Evolutionary conservation across 2,797 vertebrate genomes (phyloP).

Genomic region (Sparus aurata): DNA sequence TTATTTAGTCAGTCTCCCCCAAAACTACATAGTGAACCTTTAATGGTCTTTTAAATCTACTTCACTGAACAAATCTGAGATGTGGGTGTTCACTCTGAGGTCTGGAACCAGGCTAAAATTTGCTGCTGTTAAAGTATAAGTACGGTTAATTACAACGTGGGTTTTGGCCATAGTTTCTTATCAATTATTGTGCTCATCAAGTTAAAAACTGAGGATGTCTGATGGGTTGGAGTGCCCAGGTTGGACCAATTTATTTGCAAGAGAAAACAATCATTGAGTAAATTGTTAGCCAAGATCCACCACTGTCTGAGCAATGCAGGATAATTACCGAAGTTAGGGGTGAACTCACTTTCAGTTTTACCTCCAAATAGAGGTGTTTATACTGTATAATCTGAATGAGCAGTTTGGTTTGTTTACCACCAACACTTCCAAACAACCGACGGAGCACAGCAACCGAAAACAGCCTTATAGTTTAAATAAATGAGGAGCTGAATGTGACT

Average conservation of each 20-base stretch:
- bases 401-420: not conserved
- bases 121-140: not conserved
- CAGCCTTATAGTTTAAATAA: conserved; percentile 8
- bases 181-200: not conserved
- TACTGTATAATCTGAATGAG: not conserved
- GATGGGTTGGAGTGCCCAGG: no score
- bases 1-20: no score
- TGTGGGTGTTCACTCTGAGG: no score
- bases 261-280: not conserved
- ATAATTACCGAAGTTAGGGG: not conserved
- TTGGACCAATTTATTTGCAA: not conserved
- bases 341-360: not conserved
- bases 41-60: no score
- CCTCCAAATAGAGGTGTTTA: not conserved
- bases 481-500: conserved; percentile 5
- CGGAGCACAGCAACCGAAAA: not conserved
- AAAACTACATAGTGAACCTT: no score
- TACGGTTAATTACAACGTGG: no score
- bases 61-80: no score
- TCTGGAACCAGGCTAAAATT: no score
- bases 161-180: not conserved
- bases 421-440: not conserved
- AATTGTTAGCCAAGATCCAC: not conserved
- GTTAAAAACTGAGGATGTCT: not conserved
- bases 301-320: no score